These are phyloP conservation scores for Distichodus sexfasciatus DNA, from an alignment of 2,797 vertebrate species.

Conservation along the genomic window DNA sequence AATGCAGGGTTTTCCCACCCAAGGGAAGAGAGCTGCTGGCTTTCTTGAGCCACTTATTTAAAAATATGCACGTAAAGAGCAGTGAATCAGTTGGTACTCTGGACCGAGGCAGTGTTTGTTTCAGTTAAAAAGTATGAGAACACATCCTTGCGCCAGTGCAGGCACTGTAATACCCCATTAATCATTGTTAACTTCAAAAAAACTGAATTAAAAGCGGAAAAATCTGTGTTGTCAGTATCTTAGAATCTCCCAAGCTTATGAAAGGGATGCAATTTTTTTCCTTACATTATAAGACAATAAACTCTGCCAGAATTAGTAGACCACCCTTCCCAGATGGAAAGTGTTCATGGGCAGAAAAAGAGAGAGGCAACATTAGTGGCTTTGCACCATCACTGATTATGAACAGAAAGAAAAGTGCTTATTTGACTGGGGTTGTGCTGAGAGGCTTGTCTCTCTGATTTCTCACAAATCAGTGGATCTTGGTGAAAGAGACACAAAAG, in stretches of 20 bases:
- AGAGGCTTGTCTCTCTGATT: not conserved
- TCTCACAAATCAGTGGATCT: slow-evolving; percentile 1
- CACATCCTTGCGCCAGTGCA: not conserved
- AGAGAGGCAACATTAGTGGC: no score
- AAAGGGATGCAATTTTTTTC: not conserved
- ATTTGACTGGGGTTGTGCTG: slow-evolving; percentile 5
- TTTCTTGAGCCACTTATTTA: not conserved
- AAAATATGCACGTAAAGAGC: not conserved
- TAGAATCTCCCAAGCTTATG: not conserved
- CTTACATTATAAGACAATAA: not conserved
- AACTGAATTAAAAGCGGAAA: not conserved
- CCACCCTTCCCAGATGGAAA: no score
- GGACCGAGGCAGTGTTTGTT: no score
- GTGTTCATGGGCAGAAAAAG: no score
- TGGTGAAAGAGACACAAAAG: slow-evolving; percentile 1
- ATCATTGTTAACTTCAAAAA: not conserved
- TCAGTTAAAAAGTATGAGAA: not conserved
- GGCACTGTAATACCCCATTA: not conserved
- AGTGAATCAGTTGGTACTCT: not conserved
- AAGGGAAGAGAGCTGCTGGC: not conserved
- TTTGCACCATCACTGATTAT: slow-evolving; percentile 13
- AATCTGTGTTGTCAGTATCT: not conserved
- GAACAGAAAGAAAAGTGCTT: slow-evolving; percentile 5
- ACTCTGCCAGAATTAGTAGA: slow-evolving; percentile 16
- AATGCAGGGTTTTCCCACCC: slow-evolving; percentile 30